Evolutionary conservation across 2,113 vertebrate genomes (phyloP), one percentile per base, ranked within the genome.

Genomic region (Trochalopteron elliotii): DNA sequence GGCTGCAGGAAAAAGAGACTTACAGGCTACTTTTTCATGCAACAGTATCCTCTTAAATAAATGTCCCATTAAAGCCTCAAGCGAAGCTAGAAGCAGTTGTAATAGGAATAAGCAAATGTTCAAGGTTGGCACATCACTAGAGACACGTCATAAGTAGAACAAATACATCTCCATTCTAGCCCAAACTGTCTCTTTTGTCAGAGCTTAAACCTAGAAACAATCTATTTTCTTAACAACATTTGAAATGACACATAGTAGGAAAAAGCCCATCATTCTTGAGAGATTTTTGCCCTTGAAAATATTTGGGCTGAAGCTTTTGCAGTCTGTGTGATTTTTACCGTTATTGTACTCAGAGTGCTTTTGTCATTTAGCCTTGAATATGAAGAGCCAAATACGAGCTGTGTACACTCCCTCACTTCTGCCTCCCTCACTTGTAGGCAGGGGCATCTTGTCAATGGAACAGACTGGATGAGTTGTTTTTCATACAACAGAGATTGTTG

Each of bases 221-320:
- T 87, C 28, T 45, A 9, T 89, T 93, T 81, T 57, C 89, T 84
- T 87, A 85, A 70, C 45, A 90, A 55, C 14, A 77, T 74, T 63
- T 89, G 49, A 89, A 93, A 28, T 84, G 87, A 75, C 33, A 75
- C 37, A 35, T 63, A 70, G 25, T 33, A 78, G 47, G n/a, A 55
- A 93, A 64, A 75, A 42, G 10, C 39, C 39, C 55, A 88, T 82
- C 23, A 27, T 40, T 87, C 87, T 30, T 83, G 31, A 83, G 45
- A 77, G n/a, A 86, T 65, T 70, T 91, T 84, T 92, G 76, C 20
- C 79, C 89, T 89, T 96, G 86, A 75, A 95, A 90, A 68, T 76
- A 80, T 72, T 79, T 86, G 49, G 53, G 37, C 49, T 47, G 68
- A 80, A 90, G 50, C 40, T 90, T 63, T 77, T 83, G 45, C 37